phyloP scores from a whole-genome alignment of 2,797 vertebrate genomes.

The Chelon auratus region DNA sequence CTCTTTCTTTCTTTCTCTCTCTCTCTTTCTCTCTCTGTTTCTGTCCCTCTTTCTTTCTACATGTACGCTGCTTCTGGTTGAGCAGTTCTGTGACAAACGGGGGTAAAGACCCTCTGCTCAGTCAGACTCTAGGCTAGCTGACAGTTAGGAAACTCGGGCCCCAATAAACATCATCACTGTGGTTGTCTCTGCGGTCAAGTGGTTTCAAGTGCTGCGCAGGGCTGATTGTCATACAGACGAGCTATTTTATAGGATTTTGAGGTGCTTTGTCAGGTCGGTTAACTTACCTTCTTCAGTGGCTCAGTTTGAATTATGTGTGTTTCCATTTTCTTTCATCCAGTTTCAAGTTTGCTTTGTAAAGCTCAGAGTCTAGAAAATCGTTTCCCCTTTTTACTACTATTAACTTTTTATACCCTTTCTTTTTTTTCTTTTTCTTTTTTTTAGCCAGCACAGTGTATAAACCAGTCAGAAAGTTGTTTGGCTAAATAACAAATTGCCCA shows the following conservation, averaged over 20 bases:
- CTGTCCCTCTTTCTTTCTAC: conserved; percentile 1
- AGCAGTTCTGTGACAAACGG: conserved; percentile 75
- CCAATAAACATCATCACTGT: conserved; percentile 69
- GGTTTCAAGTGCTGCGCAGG: conserved; percentile 60
- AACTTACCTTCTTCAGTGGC: conserved; percentile 28
- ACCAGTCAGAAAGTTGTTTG: neutral
- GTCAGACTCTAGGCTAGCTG: conserved; percentile 60
- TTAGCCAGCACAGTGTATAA: neutral
- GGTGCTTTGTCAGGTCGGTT: conserved; percentile 34
- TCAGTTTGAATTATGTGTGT: neutral
- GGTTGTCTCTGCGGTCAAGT: conserved; percentile 63
- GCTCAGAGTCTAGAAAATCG: neutral
- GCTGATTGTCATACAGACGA: conserved; percentile 58
- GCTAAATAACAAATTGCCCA: neutral
- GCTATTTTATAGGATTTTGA: conserved; percentile 52
- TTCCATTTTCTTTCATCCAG: neutral
- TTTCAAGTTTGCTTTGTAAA: conserved; percentile 2
- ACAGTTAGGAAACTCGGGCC: conserved; percentile 69
- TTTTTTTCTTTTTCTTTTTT: too few species aligned
- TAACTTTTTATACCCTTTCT: neutral
- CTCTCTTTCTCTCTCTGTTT: conserved; percentile 10
- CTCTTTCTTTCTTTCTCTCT: neutral
- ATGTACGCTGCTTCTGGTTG: conserved; percentile 54
- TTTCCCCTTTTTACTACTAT: neutral
- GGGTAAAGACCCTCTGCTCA: conserved; percentile 72